These are phyloP conservation scores for Maconellicoccus hirsutus DNA, from an alignment of 1,140 invertebrate genomes.

Conservation along the genomic window DNA sequence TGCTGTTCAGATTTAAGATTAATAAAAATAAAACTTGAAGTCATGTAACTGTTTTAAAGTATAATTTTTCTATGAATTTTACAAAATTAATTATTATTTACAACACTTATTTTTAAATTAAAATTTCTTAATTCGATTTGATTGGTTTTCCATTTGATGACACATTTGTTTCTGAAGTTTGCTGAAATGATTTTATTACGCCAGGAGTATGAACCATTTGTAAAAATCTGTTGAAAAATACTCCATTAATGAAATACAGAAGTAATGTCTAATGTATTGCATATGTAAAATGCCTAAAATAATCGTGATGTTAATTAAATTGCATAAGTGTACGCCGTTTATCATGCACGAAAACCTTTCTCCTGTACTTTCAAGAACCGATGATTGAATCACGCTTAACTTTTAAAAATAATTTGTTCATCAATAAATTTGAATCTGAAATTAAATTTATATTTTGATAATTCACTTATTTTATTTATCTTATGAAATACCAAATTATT, in stretches of 20 bases:
- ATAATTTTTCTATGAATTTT: not conserved
- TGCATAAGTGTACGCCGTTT: not conserved
- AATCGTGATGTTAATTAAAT: not conserved
- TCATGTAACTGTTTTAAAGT: too few relatives aligned
- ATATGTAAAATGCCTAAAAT: not conserved
- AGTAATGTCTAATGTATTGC: not conserved
- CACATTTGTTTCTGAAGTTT: not conserved
- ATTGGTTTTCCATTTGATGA: constrained; percentile 10
- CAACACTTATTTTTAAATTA: not conserved
- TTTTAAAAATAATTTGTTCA: too few relatives aligned
- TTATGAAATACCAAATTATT: too few relatives aligned
- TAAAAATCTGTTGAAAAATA: constrained; percentile 24
- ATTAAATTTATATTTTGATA: too few relatives aligned
- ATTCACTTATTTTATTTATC: too few relatives aligned
- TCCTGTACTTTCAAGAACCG: too few relatives aligned
- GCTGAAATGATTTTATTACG: constrained; percentile 28
- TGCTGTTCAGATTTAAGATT: not conserved
- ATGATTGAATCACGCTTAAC: too few relatives aligned
- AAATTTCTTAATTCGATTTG: not conserved
- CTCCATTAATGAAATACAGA: not conserved
- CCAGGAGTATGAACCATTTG: constrained; percentile 28
- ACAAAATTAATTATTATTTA: not conserved
- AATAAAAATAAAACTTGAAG: too few relatives aligned
- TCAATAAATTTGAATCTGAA: too few relatives aligned
- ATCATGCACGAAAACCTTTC: too few relatives aligned